Evolutionary conservation across 2,797 vertebrate species (phyloP).

Genomic region (Falco biarmicus): DNA sequence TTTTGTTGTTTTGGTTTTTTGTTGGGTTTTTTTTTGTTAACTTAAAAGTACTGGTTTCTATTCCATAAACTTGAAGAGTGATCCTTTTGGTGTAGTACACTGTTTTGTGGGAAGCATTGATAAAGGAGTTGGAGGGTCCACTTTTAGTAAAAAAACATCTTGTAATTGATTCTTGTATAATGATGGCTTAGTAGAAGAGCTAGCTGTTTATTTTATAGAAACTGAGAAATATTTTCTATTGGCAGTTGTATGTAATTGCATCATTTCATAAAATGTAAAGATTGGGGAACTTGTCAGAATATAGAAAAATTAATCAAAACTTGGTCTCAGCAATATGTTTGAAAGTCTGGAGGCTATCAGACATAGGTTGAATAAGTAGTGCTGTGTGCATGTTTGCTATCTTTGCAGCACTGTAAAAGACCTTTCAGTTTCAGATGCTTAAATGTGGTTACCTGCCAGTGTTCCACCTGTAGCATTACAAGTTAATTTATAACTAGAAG

Average conservation of each 20-base stretch:
- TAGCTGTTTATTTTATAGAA: not conserved
- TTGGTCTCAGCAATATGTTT: not conserved
- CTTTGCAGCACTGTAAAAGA: not conserved
- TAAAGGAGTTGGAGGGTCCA: not conserved
- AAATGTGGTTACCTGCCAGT: not conserved
- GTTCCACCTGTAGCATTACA: not conserved
- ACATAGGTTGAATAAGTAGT: rapidly evolving
- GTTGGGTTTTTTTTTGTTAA: not conserved
- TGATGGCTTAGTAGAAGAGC: not conserved
- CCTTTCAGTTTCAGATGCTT: not conserved
- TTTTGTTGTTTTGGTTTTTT: not conserved
- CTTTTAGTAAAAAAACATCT: not conserved
- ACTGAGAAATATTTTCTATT: not conserved
- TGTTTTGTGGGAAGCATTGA: not conserved
- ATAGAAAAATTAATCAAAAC: not conserved
- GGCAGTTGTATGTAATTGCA: not conserved
- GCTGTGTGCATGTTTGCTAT: not conserved
- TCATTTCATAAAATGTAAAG: not conserved
- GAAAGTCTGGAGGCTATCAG: not conserved
- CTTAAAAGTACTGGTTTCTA: not conserved
- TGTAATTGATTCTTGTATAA: not conserved
- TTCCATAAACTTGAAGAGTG: not conserved
- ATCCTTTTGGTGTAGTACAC: not conserved
- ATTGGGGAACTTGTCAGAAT: not conserved
- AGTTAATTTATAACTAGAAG: not conserved